Evolutionary conservation across 2,888 invertebrate genomes (phyloP).

Genomic region (Branchellion lobata): DNA sequence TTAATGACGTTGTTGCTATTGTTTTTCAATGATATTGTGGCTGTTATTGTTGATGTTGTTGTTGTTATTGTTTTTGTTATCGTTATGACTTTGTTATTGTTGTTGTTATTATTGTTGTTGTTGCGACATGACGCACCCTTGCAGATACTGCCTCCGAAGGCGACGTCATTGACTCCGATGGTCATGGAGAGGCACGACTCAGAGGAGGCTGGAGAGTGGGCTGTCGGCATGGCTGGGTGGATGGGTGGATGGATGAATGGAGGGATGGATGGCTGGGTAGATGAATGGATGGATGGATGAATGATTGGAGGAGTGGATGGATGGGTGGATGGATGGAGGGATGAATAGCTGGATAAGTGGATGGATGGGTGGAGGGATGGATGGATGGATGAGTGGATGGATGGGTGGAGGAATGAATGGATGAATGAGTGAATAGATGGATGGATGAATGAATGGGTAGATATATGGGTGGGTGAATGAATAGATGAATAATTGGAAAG

Average conservation of each 20-base stretch:
- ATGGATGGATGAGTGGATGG: too few relatives aligned
- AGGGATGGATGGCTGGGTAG: neutral
- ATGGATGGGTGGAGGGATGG: too few relatives aligned
- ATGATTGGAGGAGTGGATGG: neutral
- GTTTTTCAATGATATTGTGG: too few relatives aligned
- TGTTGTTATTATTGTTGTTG: neutral
- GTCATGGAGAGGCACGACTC: slow-evolving; percentile 48
- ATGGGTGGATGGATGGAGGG: neutral
- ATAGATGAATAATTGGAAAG: too few relatives aligned
- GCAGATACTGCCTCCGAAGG: slow-evolving; percentile 21
- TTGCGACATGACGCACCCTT: neutral
- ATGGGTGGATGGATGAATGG: neutral
- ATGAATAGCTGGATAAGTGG: neutral
- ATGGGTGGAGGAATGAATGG: too few relatives aligned
- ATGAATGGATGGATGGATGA: neutral
- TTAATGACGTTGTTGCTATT: too few relatives aligned
- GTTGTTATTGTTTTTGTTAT: too few relatives aligned
- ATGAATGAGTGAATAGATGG: too few relatives aligned
- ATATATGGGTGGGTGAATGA: too few relatives aligned
- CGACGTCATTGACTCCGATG: slow-evolving; percentile 46
- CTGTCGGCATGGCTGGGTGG: neutral
- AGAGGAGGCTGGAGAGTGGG: slow-evolving; percentile 48
- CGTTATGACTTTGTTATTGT: neutral
- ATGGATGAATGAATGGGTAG: too few relatives aligned
- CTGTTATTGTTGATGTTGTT: too few relatives aligned